Base-by-base conservation (phyloP, 1,140 invertebrate species). In the Brachionus manjavacas region DNA sequence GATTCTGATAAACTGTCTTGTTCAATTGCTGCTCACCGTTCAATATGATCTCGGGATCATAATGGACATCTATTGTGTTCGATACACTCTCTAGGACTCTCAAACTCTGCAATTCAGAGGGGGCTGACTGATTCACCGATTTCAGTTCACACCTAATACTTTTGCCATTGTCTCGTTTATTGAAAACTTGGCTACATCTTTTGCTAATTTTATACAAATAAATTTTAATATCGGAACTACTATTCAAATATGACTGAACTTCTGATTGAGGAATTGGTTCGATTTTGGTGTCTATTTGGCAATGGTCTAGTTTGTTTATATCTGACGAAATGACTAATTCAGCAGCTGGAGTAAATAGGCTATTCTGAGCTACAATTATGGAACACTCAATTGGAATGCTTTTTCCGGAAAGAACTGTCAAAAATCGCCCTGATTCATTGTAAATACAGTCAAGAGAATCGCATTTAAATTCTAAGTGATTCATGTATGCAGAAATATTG, bases 21-120 rank as follows among this genome's bases (percentile, higher is more conserved):
- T 81, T 81, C 16, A 64, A 35, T 7, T 23, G 23, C 14, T 76
- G 72, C 31, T 20, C 31, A n/a, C 11, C 3, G 8, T 16, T 20
- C 14, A 43, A 6, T 20, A 4, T 60, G 9, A 81, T 16, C 43
- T 64, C 79, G 20, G 79, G 52, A 12, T 68, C 79, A 46, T 64
- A 81, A 20, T 81, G 79, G 66, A 81, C 79, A 81, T 81, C 52
- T 3, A 81, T 25, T 81, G 20, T 81, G 4, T 16, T 31, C 14
- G 41, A 16, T 25, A 60, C 8, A 43, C 7, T 64, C 14, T 81
- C 31, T 3, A 81, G 16, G 4, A 68, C 31, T 11, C 14, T 52
- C 20, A 68, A 23, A 43, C 23, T 60, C 11, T 60, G 28, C 31
- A 81, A 43, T 68, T 81, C 79, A 23, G n/a, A 7, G 14, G 79